Conservation (phyloP, 2,113 vertebrate genomes). For the Cisticola juncidis region DNA sequence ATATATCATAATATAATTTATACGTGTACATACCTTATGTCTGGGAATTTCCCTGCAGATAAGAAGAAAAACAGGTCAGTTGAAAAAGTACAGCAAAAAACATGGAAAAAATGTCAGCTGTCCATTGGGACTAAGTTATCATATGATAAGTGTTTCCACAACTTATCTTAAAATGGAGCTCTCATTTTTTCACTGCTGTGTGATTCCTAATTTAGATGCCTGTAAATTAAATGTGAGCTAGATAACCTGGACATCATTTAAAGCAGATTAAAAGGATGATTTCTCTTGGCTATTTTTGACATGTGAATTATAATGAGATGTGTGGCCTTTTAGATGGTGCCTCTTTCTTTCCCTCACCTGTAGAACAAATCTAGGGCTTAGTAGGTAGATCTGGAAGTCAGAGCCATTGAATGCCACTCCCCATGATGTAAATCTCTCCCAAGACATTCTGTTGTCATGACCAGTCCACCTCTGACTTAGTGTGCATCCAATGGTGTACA, state of each 20-base stretch:
- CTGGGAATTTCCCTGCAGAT: not conserved
- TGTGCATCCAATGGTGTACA: rapidly evolving
- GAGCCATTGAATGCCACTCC: not conserved
- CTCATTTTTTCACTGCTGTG: not conserved
- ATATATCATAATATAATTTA: not conserved
- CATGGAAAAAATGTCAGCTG: not conserved
- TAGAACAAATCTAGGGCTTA: not conserved
- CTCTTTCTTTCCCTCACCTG: not conserved
- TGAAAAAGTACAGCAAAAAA: not conserved
- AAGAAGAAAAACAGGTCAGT: not conserved
- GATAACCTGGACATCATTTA: not conserved
- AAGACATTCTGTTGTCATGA: not conserved
- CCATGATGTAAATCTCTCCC: not conserved
- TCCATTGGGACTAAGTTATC: not conserved
- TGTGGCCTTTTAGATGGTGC: not conserved
- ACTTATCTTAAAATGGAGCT: not conserved
- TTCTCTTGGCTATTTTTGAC: not conserved
- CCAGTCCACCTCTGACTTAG: not conserved
- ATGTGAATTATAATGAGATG: not conserved
- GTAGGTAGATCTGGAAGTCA: not conserved
- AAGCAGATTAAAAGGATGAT: not conserved
- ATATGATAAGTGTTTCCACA: not conserved
- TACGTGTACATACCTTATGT: not conserved
- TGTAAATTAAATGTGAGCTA: not conserved
- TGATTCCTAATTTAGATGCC: not conserved